phyloP scores from a whole-genome alignment of 2,888 invertebrate genomes.

The Imbricaverruca yamaguchii region DNA sequence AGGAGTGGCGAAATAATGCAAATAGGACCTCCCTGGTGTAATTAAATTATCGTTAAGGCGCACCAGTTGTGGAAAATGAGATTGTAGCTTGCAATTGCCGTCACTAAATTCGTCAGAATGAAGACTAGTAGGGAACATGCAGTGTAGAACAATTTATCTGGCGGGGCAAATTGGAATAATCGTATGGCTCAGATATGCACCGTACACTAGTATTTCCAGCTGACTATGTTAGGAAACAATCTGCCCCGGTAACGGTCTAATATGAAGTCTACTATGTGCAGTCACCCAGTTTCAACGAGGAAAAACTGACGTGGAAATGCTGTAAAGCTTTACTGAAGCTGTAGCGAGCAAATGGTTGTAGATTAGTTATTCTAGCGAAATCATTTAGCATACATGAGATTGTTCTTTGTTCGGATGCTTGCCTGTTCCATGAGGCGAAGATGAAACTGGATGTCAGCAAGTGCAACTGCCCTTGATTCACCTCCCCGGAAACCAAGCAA shows the following conservation, averaged over 20 bases:
- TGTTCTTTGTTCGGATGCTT: not conserved
- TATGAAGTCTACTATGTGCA: too few species aligned
- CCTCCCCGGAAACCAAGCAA: too few species aligned
- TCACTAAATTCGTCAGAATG: conserved; percentile 20
- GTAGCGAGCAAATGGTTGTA: not conserved
- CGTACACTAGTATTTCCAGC: not conserved
- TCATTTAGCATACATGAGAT: not conserved
- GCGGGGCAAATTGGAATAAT: conserved; percentile 12
- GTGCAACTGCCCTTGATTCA: too few species aligned
- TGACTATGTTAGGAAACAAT: not conserved
- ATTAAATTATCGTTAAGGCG: conserved; percentile 21
- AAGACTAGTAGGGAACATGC: conserved; percentile 19
- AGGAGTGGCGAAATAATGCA: conserved; percentile 17
- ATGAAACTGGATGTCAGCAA: too few species aligned
- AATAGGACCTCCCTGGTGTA: conserved; percentile 16
- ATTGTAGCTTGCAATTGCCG: conserved; percentile 21
- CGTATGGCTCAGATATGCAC: not conserved
- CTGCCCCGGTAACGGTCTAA: not conserved
- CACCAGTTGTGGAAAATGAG: conserved; percentile 22
- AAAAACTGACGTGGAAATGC: not conserved
- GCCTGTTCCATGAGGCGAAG: too few species aligned
- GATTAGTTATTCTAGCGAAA: not conserved
- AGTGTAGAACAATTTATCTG: conserved; percentile 18
- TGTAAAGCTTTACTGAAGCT: not conserved
- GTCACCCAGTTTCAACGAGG: not conserved